A percentile compares a stretch with the other conserved stretches of the same genome.
Conservation (phyloP, 2,888 invertebrate genomes). For the Timema podura region DNA sequence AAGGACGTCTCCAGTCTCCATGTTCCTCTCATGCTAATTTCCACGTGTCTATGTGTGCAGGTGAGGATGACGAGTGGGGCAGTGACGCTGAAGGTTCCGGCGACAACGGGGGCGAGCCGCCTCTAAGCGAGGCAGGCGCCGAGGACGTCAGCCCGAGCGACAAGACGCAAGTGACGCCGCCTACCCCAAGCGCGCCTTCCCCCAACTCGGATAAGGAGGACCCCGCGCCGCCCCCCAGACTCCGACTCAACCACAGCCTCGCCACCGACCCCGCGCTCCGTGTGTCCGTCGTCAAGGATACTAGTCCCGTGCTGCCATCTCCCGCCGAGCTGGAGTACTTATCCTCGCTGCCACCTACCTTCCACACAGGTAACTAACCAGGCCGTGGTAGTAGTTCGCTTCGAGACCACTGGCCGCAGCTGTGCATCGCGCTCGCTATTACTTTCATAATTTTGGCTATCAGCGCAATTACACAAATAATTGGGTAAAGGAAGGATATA, state of each 20-base stretch:
- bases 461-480: not conserved
- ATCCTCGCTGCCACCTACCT: constrained; percentile 48
- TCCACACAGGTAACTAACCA: constrained; percentile 44
- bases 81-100: constrained; percentile 42
- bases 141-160: not conserved
- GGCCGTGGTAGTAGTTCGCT: not conserved
- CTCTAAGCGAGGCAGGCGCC: not conserved
- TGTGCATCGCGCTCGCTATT: not conserved
- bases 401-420: too few species aligned
- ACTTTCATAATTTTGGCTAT: not conserved
- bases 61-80: constrained; percentile 48
- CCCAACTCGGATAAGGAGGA: constrained; percentile 27
- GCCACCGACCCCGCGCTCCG: constrained; percentile 79
- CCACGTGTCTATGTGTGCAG: constrained; percentile 33
- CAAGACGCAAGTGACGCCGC: constrained; percentile 32
- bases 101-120: not conserved
- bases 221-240: constrained; percentile 51
- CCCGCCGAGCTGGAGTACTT: constrained; percentile 47
- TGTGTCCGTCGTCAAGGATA: constrained; percentile 43
- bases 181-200: constrained; percentile 32
- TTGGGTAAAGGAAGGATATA: not conserved
- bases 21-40: too few species aligned
- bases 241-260: constrained; percentile 72
- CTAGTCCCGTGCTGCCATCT: constrained; percentile 6
- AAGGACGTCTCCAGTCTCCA: too few species aligned